Percentiles rank a stretch among this genome's conserved stretches.
Evolutionary conservation across 92 coral and sea anemone genomes (phyloP).

Genomic region (Palythoa grandiflora): DNA sequence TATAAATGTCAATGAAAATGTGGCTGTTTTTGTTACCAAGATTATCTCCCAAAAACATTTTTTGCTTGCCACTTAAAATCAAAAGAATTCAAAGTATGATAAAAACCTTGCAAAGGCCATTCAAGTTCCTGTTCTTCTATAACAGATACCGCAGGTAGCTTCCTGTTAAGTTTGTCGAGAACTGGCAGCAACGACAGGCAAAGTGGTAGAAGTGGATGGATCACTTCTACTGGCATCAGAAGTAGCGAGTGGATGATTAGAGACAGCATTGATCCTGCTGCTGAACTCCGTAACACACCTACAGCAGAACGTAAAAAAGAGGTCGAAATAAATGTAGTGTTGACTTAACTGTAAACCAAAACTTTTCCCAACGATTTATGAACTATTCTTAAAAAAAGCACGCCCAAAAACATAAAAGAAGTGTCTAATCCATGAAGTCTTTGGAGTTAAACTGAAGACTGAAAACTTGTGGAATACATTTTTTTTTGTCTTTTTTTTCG

Average conservation of each 20-base stretch:
- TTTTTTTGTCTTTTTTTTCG: no score
- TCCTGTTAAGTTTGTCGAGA: conserved; percentile 73
- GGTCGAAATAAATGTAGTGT: not conserved
- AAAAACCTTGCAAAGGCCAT: conserved; percentile 87
- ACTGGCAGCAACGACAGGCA: conserved; percentile 72
- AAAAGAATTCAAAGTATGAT: not conserved
- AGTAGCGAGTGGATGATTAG: conserved; percentile 79
- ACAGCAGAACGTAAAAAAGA: not conserved
- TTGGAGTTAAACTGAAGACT: no score
- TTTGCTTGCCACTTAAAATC: not conserved
- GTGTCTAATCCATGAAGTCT: no score
- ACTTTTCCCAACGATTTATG: no score
- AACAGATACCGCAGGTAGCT: conserved; percentile 80
- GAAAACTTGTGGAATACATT: no score
- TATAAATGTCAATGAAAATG: no score
- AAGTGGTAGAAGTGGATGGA: conserved; percentile 75
- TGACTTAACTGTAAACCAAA: not conserved
- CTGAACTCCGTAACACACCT: conserved; percentile 80
- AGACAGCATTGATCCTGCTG: conserved; percentile 83
- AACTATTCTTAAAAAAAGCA: no score
- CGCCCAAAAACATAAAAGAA: no score
- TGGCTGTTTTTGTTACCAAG: no score
- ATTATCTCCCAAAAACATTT: no score
- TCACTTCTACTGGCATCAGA: conserved; percentile 76
- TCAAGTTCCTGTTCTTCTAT: conserved; percentile 90